Percentiles rank a stretch among this genome's conserved stretches.
These are phyloP conservation scores for Pedetes capensis DNA, from an alignment of 2,113 vertebrate species.

Conservation along the genomic window DNA sequence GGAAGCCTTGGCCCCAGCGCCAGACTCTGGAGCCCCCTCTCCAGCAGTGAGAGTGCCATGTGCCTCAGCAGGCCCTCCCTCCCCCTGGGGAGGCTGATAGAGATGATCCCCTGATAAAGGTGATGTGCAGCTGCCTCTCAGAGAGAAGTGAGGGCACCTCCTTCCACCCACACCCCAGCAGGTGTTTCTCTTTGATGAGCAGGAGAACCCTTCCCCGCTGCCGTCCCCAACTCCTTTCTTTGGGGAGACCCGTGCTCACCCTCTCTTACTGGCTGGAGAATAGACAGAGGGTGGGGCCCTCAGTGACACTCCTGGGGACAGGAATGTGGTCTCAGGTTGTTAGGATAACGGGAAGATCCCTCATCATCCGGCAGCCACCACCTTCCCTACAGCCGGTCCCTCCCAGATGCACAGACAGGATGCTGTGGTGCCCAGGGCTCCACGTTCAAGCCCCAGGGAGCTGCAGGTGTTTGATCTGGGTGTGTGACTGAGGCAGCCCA, in stretches of 20 bases:
- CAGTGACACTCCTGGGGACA: rapidly evolving
- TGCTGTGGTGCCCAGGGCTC: not conserved
- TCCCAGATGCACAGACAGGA: not conserved
- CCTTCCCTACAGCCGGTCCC: rapidly evolving
- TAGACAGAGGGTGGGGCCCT: not conserved
- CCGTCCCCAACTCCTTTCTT: not conserved
- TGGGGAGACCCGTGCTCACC: not conserved
- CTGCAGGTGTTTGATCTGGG: not conserved
- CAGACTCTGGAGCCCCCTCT: not conserved
- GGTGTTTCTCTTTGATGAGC: not conserved
- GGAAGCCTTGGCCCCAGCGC: not conserved
- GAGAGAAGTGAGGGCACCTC: not conserved
- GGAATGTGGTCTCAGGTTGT: not conserved
- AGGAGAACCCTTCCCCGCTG: not conserved
- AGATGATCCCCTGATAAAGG: too few relatives aligned
- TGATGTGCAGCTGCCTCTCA: not conserved
- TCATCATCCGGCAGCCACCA: not conserved
- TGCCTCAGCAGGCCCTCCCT: not conserved
- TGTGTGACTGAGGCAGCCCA: not conserved
- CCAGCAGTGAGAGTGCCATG: not conserved
- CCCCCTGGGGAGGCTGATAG: not conserved
- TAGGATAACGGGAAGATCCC: not conserved
- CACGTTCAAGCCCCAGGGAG: slow-evolving; percentile 26
- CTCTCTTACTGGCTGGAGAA: not conserved
- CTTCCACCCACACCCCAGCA: not conserved